Conservation (phyloP, 2,888 invertebrate genomes). For the Imbricaverruca yamaguchii region DNA sequence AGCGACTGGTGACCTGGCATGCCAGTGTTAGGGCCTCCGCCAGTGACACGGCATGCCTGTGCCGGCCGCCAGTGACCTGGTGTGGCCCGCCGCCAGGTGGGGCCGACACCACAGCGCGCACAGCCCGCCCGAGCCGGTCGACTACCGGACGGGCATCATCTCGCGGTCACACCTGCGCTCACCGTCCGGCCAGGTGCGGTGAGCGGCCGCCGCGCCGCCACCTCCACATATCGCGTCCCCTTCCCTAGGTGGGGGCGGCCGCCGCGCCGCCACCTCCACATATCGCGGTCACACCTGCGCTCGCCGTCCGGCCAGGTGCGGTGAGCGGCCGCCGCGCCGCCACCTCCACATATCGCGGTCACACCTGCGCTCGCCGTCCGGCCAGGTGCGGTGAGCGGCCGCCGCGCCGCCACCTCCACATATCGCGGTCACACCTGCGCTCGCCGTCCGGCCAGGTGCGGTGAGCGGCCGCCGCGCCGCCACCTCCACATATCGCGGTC, state of each 20-base stretch:
- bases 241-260: slow-evolving; percentile 64
- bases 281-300: slow-evolving; percentile 73
- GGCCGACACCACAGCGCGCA: slow-evolving; percentile 32
- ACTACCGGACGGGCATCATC: slow-evolving; percentile 79
- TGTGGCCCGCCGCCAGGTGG: slow-evolving; percentile 16
- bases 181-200: slow-evolving; percentile 87
- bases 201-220: too few species aligned
- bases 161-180: slow-evolving; percentile 78
- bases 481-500: too few species aligned
- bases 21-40: too few species aligned
- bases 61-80: too few species aligned
- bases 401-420: slow-evolving; percentile 40
- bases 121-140: slow-evolving; percentile 45
- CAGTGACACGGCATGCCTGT: too few species aligned
- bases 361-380: slow-evolving; percentile 83
- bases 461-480: slow-evolving; percentile 41
- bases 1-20: too few species aligned
- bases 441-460: slow-evolving; percentile 88
- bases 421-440: slow-evolving; percentile 73
- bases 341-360: slow-evolving; percentile 58
- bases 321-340: slow-evolving; percentile 41
- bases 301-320: slow-evolving; percentile 88
- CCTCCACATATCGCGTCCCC: too few species aligned
- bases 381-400: slow-evolving; percentile 65
- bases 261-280: slow-evolving; percentile 40